Conservation (phyloP, 2,113 vertebrate genomes). For the Myotis davidii region DNA sequence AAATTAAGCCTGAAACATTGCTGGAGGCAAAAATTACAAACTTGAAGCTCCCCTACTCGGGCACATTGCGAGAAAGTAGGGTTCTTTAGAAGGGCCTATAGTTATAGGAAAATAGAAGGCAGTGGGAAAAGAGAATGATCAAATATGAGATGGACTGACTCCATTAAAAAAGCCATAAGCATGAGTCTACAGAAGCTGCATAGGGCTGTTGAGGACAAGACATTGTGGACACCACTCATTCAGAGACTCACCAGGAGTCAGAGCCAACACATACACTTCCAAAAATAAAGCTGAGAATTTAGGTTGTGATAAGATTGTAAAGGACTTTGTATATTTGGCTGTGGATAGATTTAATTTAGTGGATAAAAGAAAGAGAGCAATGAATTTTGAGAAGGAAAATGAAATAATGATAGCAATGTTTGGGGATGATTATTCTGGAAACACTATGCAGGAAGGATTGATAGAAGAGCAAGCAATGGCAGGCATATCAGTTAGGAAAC, state of each 20-base stretch:
- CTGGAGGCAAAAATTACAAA: not conserved
- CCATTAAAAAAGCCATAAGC: not conserved
- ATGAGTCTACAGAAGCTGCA: not conserved
- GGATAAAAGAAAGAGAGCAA: not conserved
- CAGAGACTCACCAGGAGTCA: not conserved
- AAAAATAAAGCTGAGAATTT: not conserved
- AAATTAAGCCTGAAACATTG: not conserved
- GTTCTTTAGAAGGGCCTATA: not conserved
- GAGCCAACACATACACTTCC: not conserved
- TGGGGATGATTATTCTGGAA: slow-evolving; percentile 35
- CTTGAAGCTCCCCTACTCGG: not conserved
- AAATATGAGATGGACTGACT: not conserved
- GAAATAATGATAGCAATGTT: slow-evolving; percentile 15
- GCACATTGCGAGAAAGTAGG: not conserved
- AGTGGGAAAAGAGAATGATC: not conserved
- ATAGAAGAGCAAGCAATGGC: not conserved
- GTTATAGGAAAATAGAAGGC: not conserved
- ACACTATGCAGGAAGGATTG: not conserved
- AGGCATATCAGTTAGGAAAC: not conserved
- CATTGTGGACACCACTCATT: not conserved
- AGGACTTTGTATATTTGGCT: not conserved
- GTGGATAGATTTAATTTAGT: slow-evolving; percentile 3
- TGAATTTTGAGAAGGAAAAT: slow-evolving; percentile 27
- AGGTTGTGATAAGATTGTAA: not conserved
- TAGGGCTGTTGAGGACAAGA: not conserved